Percentiles rank a stretch among this genome's conserved stretches.
phyloP scores from a whole-genome alignment of 2,888 invertebrate genomes.

The Cataglyphis cursor region DNA sequence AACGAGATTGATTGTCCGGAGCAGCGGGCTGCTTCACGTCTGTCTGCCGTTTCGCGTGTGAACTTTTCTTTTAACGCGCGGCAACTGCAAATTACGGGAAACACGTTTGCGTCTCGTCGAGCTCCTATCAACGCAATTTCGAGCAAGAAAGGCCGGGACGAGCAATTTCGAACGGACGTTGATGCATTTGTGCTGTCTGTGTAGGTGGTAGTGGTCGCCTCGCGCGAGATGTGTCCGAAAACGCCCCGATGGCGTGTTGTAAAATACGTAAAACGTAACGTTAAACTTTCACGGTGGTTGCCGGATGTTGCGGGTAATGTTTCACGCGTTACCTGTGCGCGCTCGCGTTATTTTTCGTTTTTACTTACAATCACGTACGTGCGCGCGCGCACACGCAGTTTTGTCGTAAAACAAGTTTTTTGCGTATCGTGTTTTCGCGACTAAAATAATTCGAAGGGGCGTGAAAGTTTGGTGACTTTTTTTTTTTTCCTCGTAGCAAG shows the following conservation, averaged over 20 bases:
- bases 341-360: slow-evolving; percentile 24
- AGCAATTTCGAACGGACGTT: slow-evolving; percentile 68
- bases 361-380: slow-evolving; percentile 29
- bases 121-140: slow-evolving; percentile 65
- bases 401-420: slow-evolving; percentile 12
- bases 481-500: background rate
- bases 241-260: slow-evolving; percentile 43
- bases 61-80: slow-evolving; percentile 57
- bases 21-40: slow-evolving; percentile 14
- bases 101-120: slow-evolving; percentile 45
- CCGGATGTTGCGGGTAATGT: slow-evolving; percentile 44
- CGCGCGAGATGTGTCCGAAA: slow-evolving; percentile 33
- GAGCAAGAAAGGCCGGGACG: slow-evolving; percentile 54
- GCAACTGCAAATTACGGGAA: slow-evolving; percentile 60
- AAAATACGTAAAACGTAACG: slow-evolving; percentile 52
- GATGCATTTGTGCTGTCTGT: slow-evolving; percentile 65
- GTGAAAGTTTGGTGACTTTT: background rate
- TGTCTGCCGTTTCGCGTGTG: slow-evolving; percentile 50
- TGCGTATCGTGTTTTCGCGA: slow-evolving; percentile 16
- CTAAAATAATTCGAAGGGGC: slow-evolving; percentile 17
- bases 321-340: slow-evolving; percentile 13
- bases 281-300: slow-evolving; percentile 37
- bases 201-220: slow-evolving; percentile 1
- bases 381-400: background rate
- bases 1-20: slow-evolving; percentile 26